phyloP scores from a whole-genome alignment of 2,888 invertebrate species.

The Odontothrips loti region DNA sequence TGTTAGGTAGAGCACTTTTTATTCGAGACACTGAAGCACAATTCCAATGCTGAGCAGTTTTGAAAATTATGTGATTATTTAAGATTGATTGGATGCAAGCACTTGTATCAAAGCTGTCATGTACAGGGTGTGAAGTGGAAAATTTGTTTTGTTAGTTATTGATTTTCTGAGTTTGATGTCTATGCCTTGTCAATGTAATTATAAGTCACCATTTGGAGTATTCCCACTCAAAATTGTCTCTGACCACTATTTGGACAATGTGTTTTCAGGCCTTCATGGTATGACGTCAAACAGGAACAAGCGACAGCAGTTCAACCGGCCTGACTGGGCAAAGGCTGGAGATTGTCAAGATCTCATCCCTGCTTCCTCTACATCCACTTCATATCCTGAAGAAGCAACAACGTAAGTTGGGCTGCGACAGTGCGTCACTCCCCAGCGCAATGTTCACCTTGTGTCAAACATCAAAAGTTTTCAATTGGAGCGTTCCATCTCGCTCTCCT shows the following conservation, averaged over 20 bases:
- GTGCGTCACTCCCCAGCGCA: slow-evolving; percentile 21
- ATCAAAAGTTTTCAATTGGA: slow-evolving; percentile 10
- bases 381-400: slow-evolving; percentile 10
- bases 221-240: not conserved
- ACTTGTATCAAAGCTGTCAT: too few relatives aligned
- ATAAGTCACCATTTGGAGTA: not conserved
- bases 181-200: not conserved
- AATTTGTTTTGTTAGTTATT: too few relatives aligned
- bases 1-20: too few relatives aligned
- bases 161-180: not conserved
- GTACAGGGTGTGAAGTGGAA: too few relatives aligned
- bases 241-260: slow-evolving; percentile 18
- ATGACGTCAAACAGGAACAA: slow-evolving; percentile 4
- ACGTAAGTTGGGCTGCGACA: slow-evolving; percentile 25
- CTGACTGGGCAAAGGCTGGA: not conserved
- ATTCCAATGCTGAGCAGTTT: too few relatives aligned
- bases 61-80: too few relatives aligned
- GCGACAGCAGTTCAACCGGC: not conserved
- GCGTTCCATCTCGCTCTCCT: slow-evolving; percentile 1
- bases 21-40: too few relatives aligned
- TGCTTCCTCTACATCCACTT: not conserved
- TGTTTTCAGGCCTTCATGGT: slow-evolving; percentile 20
- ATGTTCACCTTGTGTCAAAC: slow-evolving; percentile 24
- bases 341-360: not conserved
- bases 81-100: too few relatives aligned